Evolutionary conservation across 2,113 vertebrate species (phyloP), one percentile per base, ranked within the genome.

Genomic region (Mesitornis unicolor): DNA sequence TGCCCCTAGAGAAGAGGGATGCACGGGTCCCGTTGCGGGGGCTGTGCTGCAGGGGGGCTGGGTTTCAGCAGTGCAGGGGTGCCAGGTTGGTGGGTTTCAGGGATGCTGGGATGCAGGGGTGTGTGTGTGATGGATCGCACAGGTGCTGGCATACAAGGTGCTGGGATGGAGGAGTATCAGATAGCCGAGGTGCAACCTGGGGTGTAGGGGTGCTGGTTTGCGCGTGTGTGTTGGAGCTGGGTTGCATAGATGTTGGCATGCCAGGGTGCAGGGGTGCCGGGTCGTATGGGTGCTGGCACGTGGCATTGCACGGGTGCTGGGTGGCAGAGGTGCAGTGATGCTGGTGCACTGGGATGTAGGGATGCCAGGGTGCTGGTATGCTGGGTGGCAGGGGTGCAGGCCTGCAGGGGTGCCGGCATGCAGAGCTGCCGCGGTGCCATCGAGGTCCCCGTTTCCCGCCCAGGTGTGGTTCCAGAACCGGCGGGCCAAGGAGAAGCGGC

Each of bases 391-490:
- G 10, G 26, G n/a, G 18, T 24, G 22, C 56, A 2, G 6, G 26
- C 21, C 16, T 26, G 51, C 11, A 24, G 36, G 53, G 40, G 26
- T 54, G 53, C 21, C 38, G 50, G 29, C n/a, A 10, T 20, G 28
- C 21, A 6, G 4, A 35, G 29, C 20, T 0, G n/a, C 57, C 5
- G 76, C 6, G 4, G 5, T 31, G 65, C 43, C 29, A 85, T 13
- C 1, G 0, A 0, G 11, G 4, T 40, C 28, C n/a, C 82, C 24
- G 2, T 42, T n/a, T 67, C 24, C 60, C 3, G 22, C 67, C 50
- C 97, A 99, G 99, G 99, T 99, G 38, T 99, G 99, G 99, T 99
- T 99, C 97, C 99, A 99, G 98, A 99, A 99, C 98, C 97, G 99
- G 51, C 97, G 99, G 86, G 99, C 99, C 67, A 99, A 99, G 95